phyloP scores from a whole-genome alignment of 2,888 invertebrate species.

The Eurois occulta region DNA sequence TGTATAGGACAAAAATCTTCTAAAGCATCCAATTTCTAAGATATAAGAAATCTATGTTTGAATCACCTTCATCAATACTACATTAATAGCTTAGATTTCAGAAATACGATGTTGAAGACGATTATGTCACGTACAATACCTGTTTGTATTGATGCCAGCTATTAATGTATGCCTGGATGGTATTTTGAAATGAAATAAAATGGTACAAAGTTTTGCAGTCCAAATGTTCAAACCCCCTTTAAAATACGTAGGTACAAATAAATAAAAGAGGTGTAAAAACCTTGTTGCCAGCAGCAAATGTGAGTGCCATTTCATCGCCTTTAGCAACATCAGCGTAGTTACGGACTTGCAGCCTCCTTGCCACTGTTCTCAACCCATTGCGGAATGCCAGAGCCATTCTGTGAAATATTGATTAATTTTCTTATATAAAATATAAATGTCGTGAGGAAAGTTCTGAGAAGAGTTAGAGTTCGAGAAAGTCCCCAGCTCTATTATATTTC shows the following conservation, averaged over 20 bases:
- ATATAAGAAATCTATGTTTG: background rate
- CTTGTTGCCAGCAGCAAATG: constrained; percentile 97
- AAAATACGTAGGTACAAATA: background rate
- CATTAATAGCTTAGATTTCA: background rate
- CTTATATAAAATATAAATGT: no score
- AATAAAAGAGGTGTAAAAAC: constrained; percentile 80
- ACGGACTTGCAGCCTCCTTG: constrained; percentile 89
- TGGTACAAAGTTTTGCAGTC: background rate
- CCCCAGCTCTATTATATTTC: background rate
- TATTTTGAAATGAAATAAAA: background rate
- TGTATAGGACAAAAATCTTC: background rate
- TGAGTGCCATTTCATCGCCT: constrained; percentile 95
- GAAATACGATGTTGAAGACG: background rate
- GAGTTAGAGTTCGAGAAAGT: no score
- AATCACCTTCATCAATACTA: background rate
- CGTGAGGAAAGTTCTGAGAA: no score
- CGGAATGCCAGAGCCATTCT: constrained; percentile 91
- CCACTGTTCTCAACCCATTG: constrained; percentile 83
- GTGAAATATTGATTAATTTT: constrained; percentile 37
- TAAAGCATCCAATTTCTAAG: background rate
- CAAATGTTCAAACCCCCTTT: background rate
- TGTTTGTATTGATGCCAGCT: background rate
- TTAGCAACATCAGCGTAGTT: constrained; percentile 92
- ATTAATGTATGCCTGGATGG: background rate
- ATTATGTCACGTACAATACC: background rate